These are phyloP conservation scores for Atlantisia rogersi DNA, from an alignment of 2,113 vertebrate genomes.

Conservation along the genomic window DNA sequence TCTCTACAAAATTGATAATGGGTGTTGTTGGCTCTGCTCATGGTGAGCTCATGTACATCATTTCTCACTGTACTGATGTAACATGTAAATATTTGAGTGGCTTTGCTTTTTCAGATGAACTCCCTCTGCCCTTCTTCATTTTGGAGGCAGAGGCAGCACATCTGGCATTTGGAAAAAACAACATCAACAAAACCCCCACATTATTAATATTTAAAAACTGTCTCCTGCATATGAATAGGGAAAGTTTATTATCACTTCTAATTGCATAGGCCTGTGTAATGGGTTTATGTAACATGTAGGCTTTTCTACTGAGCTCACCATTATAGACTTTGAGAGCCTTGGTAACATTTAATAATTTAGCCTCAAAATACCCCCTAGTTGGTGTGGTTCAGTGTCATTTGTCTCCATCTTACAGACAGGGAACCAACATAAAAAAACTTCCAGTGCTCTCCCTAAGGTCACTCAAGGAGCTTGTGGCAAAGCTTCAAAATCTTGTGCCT, in stretches of 20 bases:
- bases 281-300: neutral
- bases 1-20: neutral
- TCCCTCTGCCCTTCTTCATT: conserved; percentile 42
- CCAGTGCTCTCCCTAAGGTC: neutral
- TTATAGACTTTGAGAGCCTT: neutral
- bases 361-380: conserved; percentile 28
- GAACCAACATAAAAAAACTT: neutral
- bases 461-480: neutral
- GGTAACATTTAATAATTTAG: conserved; percentile 50
- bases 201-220: conserved; percentile 69
- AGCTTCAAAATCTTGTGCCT: neutral
- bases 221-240: conserved; percentile 14
- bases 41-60: conserved; percentile 14
- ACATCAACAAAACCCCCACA: neutral
- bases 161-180: conserved; percentile 34
- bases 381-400: neutral
- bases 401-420: conserved; percentile 43
- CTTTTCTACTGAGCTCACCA: neutral
- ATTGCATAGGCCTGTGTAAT: conserved; percentile 31
- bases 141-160: conserved; percentile 38
- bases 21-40: neutral
- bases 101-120: conserved; percentile 55
- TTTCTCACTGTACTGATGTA: conserved; percentile 52
- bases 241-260: conserved; percentile 46
- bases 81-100: conserved; percentile 72